phyloP scores from a whole-genome alignment of 2,113 vertebrate species.

The Onychostruthus taczanowskii region DNA sequence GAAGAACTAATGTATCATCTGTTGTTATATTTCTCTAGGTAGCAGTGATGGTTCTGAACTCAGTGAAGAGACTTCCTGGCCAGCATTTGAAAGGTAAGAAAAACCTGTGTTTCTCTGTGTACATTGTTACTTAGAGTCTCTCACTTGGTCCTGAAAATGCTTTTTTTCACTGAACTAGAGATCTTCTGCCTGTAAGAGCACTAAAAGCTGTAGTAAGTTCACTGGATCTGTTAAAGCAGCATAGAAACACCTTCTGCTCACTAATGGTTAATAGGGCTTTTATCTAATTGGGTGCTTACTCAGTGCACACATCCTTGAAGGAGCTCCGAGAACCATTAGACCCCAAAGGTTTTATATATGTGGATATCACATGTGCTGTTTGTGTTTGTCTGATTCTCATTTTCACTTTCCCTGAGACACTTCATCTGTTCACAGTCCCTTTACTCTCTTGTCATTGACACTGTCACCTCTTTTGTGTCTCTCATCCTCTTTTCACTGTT shows the following conservation, averaged over 20 bases:
- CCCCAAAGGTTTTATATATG: neutral
- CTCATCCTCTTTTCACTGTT: neutral
- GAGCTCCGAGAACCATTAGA: neutral
- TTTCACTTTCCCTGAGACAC: neutral
- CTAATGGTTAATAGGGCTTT: neutral
- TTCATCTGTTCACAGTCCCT: neutral
- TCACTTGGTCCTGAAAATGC: neutral
- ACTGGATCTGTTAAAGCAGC: neutral
- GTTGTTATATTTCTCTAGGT: slow-evolving; percentile 74
- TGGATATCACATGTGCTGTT: neutral
- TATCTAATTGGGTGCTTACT: neutral
- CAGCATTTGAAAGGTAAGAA: slow-evolving; percentile 95
- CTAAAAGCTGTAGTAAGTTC: neutral
- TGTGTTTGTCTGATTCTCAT: neutral
- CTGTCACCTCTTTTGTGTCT: neutral
- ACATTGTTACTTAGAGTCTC: neutral
- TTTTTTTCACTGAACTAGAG: neutral
- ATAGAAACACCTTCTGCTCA: neutral
- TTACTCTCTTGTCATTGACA: neutral
- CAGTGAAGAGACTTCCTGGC: slow-evolving; percentile 98
- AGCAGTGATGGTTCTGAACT: slow-evolving; percentile 98
- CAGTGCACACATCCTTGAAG: neutral
- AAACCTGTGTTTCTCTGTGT: neutral
- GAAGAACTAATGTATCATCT: neutral
- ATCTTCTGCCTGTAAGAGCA: neutral